Evolutionary conservation across 2,888 invertebrate genomes (phyloP), one percentile per base, ranked within the genome.

Genomic region (Spodoptera littoralis): DNA sequence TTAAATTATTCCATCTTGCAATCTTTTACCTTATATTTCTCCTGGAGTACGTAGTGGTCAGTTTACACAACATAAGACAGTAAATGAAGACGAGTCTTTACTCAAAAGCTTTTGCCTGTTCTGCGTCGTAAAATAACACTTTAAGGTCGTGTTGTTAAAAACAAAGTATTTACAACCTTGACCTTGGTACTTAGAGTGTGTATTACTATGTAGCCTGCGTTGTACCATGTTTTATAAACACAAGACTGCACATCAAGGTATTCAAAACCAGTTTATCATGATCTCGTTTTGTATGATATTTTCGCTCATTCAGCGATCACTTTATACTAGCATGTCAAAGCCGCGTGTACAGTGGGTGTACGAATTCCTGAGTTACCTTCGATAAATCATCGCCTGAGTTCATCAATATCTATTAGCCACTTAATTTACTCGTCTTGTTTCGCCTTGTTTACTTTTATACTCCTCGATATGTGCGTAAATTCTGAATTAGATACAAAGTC

Each of bases 361-460:
- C 36, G 6, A 36, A 1, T 9, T 36, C 36, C 8, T 36, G 9
- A 36, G 36, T 36, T 11, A 13, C 49, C 45, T 47, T n/a, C 64
- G 54, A 72, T 75, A 63, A 61, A 70, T 76, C 77, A 76, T 79
- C 59, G 60, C 52, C 42, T 41, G 45, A 0, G 42, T 51, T 36
- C 79, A 73, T 77, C 65, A 79, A 76, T 77, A 69, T 67, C 79
- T 76, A 73, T 77, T 70, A 77, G 53, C 49, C 58, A 63, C 46
- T 61, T 73, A 60, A 76, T 76, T 73, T 64, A 65, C 79, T 73
- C 49, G 46, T 51, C 58, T 46, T 50, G 27, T 54, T 62, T 48
- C 60, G 68, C 64, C 69, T 60, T 54, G 27, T 67, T 67, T 42
- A 47, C 50, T 71, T 70, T 47, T 47, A 55, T 52, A 9, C 8